phyloP scores from a whole-genome alignment of 1,140 invertebrate genomes.

The Bombyx mori region DNA sequence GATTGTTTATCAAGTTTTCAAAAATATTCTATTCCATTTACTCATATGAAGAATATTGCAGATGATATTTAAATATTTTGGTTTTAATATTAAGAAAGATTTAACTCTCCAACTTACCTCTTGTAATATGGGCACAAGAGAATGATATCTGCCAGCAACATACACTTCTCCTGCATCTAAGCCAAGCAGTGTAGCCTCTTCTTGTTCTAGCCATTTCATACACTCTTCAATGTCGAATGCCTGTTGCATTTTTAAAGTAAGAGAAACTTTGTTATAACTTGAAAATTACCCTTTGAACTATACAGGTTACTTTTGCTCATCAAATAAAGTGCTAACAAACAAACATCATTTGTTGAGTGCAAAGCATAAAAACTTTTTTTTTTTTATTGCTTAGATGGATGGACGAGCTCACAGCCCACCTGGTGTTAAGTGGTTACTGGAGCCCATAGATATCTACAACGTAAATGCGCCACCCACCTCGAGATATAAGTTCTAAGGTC shows the following conservation, averaged over 20 bases:
- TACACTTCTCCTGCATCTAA: conserved; percentile 95
- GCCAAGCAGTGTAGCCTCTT: conserved; percentile 86
- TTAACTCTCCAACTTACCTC: conserved; percentile 66
- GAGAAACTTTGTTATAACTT: too few relatives aligned
- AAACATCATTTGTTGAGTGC: too few relatives aligned
- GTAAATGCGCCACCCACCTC: too few relatives aligned
- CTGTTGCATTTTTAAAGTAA: conserved; percentile 29
- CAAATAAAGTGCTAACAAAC: too few relatives aligned
- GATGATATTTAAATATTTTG: not conserved
- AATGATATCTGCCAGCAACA: conserved; percentile 92
- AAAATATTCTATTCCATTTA: not conserved
- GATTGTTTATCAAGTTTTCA: not conserved
- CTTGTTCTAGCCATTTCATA: conserved; percentile 82
- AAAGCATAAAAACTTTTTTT: too few relatives aligned
- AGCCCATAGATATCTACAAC: too few relatives aligned
- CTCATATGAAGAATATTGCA: not conserved
- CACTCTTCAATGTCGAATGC: conserved; percentile 87
- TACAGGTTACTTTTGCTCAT: too few relatives aligned
- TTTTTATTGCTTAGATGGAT: too few relatives aligned
- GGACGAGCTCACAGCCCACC: too few relatives aligned
- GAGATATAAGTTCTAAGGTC: too few relatives aligned
- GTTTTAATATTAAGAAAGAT: not conserved
- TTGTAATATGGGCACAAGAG: conserved; percentile 90
- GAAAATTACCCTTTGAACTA: too few relatives aligned
- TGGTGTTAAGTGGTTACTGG: too few relatives aligned